Conservation (phyloP, 2,113 vertebrate genomes). For the Suricata suricatta region DNA sequence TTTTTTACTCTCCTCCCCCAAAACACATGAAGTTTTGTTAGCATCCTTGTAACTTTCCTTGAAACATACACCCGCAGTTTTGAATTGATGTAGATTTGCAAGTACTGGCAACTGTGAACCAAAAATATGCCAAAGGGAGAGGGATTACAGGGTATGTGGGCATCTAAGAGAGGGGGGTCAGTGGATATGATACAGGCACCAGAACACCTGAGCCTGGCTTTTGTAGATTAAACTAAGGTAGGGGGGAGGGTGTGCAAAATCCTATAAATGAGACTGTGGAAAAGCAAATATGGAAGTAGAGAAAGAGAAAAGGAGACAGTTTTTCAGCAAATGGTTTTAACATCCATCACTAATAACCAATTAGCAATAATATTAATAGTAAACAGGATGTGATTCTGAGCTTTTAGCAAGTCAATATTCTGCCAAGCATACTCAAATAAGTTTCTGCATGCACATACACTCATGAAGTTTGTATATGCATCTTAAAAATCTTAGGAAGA, state of each 20-base stretch:
- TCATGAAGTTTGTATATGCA: neutral
- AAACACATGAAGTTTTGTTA: neutral
- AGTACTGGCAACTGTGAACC: neutral
- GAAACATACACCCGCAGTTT: neutral
- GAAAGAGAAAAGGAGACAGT: neutral
- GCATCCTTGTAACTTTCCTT: neutral
- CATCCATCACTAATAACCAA: neutral
- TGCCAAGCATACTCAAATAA: neutral
- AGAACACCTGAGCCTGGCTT: neutral
- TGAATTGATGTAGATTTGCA: neutral
- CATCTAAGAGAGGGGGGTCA: neutral
- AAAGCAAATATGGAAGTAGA: neutral
- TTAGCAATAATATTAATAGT: neutral
- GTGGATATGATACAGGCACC: neutral
- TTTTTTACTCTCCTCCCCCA: slow-evolving; percentile 14
- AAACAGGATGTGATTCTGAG: neutral
- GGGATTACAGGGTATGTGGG: accelerated
- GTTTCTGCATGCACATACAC: neutral
- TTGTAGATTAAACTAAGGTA: neutral
- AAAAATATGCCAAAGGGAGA: neutral
- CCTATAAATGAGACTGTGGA: neutral
- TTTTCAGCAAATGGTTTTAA: neutral
- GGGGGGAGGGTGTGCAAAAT: neutral
- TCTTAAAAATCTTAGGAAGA: neutral
- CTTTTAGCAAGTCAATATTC: neutral